A percentile compares a stretch with the other conserved stretches of the same genome.
Conservation (phyloP, 2,113 vertebrate genomes). For the Emydocephalus ijimae region DNA sequence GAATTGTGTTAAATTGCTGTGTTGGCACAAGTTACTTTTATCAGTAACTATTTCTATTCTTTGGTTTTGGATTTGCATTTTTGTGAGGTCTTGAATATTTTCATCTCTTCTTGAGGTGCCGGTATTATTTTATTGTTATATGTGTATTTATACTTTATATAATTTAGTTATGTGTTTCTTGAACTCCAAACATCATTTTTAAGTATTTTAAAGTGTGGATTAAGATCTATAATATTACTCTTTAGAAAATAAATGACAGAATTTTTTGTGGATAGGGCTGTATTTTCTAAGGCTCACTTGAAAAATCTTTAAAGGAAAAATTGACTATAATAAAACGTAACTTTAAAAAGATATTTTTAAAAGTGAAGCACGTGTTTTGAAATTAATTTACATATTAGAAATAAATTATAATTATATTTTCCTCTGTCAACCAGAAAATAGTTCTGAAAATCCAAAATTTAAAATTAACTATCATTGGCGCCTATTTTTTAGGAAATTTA, state of each 20-base stretch:
- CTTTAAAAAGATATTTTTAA: neutral
- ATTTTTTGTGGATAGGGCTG: neutral
- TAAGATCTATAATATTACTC: neutral
- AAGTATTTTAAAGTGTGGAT: neutral
- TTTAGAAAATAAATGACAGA: neutral
- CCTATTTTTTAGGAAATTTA: neutral
- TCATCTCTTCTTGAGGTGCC: neutral
- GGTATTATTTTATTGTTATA: neutral
- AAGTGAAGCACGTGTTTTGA: neutral
- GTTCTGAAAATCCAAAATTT: neutral
- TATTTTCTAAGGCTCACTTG: neutral
- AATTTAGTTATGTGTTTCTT: neutral
- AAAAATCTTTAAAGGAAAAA: neutral
- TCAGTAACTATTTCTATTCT: constrained; percentile 1
- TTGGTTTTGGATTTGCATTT: neutral
- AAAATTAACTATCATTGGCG: neutral
- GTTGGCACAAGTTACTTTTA: neutral
- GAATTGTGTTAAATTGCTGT: constrained; percentile 29
- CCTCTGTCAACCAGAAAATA: neutral
- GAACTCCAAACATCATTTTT: neutral
- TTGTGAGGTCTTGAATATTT: constrained; percentile 24
- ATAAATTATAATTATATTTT: neutral
- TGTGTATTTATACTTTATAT: neutral
- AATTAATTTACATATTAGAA: neutral
- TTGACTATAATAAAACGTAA: neutral